Base-by-base conservation (phyloP, 53 echinoderm and acorn worm genomes). In the Mesocentrotus franciscanus region DNA sequence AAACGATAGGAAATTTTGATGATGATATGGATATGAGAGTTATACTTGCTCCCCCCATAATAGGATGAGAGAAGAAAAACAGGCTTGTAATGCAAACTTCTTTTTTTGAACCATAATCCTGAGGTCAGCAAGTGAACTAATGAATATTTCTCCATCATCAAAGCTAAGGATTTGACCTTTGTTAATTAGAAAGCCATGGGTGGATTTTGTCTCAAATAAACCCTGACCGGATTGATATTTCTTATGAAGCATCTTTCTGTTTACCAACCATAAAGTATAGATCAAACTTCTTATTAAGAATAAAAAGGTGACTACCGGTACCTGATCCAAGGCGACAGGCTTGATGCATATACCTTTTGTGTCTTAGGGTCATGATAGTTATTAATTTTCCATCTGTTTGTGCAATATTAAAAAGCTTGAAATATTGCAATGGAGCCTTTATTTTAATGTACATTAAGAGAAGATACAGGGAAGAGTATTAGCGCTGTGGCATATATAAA, bases 321-420 rank as follows among this genome's bases (percentile, higher is more conserved):
- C 18, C 8, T 26, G 56, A 57, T 87, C 2, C 1, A 16, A 14
- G 8, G 58, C 7, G 29, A 87, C 27, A 49, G 29, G 29, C 27
- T 13, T 58, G 12, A 87, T 87, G 58, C 58, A 81, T 81, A 49
- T 81, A 81, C 36, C 81, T 20, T 81, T 42, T 87, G 11, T 15
- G 8, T 58, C 87, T 27, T 56, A 87, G 57, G 10, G 24, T 27
- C 58, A 58, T 12, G 24, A 56, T 57, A 17, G 58, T 56, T 87
- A 87, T 87, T 58, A 29, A 87, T 29, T 27, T 87, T 56, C 59
- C 87, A 87, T 87, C 58, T 57, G 26, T 56, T 87, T 87, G 26
- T 87, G 58, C 87, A 11, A 17, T 36, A 81, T 81, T 81, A 22
- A 49, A 81, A 58, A 87, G 58, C 59, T 27, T n/a, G 14, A 9